Conservation (phyloP, 2,113 vertebrate genomes). For the Sialia sialis region DNA sequence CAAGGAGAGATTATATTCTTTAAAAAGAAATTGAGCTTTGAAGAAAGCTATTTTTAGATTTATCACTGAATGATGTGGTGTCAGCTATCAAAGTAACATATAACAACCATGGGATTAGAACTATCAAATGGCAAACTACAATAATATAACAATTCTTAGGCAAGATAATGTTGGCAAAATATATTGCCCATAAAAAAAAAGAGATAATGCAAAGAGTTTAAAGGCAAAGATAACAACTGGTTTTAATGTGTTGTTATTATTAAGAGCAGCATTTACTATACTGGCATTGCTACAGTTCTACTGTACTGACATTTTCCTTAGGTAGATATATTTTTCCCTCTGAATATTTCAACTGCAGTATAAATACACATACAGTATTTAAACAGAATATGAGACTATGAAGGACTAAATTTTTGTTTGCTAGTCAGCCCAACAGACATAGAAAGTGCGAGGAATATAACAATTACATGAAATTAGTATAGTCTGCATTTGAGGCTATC, state of each 20-base stretch:
- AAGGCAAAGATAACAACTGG: neutral
- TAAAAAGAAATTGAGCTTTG: neutral
- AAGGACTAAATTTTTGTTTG: neutral
- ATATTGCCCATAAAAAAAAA: neutral
- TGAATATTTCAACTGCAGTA: neutral
- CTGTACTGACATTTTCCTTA: neutral
- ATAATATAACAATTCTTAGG: neutral
- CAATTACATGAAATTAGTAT: neutral
- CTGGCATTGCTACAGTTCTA: neutral
- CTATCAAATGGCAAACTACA: neutral
- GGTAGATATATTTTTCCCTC: neutral
- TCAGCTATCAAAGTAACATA: neutral
- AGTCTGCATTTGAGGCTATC: neutral
- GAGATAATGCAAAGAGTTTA: neutral
- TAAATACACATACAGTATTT: neutral
- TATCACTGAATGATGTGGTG: neutral
- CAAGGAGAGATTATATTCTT: neutral
- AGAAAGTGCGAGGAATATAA: neutral
- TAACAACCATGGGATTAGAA: neutral
- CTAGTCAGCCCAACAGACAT: neutral
- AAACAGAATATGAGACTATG: neutral
- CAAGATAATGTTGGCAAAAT: neutral
- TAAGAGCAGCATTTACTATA: neutral
- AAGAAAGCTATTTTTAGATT: neutral
- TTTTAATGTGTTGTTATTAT: neutral